phyloP scores from a whole-genome alignment of 1,140 invertebrate genomes.

The Hypsibius dujardini region DNA sequence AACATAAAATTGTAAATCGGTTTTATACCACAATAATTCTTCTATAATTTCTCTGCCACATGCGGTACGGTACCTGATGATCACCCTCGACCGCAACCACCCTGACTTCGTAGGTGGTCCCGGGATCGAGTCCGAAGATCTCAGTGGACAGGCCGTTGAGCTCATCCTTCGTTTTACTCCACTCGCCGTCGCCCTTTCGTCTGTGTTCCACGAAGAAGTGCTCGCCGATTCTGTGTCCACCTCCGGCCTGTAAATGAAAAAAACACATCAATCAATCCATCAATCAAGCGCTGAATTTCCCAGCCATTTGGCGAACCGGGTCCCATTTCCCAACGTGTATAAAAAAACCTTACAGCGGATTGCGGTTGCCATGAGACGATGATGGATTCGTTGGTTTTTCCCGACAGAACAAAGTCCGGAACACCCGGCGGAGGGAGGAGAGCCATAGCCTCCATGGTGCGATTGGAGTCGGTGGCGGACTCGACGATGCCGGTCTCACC shows the following conservation, averaged over 20 bases:
- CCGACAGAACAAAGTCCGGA: background rate
- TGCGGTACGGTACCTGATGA: slow-evolving; percentile 38
- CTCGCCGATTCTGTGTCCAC: background rate
- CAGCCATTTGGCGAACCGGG: too few species aligned
- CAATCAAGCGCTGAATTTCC: too few species aligned
- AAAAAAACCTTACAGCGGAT: too few species aligned
- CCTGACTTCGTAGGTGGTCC: slow-evolving; percentile 66
- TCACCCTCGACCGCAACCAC: slow-evolving; percentile 79
- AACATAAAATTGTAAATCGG: too few species aligned
- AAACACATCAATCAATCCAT: too few species aligned
- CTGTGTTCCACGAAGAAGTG: slow-evolving; percentile 24
- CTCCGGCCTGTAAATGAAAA: too few species aligned
- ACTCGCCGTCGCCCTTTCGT: slow-evolving; percentile 50
- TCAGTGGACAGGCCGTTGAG: slow-evolving; percentile 38
- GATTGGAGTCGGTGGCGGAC: slow-evolving; percentile 18
- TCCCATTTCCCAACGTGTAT: too few species aligned
- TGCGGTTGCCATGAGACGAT: background rate
- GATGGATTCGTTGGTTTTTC: slow-evolving; percentile 2
- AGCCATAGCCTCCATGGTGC: background rate
- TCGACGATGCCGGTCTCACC: slow-evolving; percentile 39
- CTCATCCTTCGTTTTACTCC: slow-evolving; percentile 42
- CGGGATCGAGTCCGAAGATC: slow-evolving; percentile 49
- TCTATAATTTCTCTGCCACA: too few species aligned
- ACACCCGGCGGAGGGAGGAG: slow-evolving; percentile 3
- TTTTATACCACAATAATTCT: too few species aligned